Base-by-base conservation (phyloP, 2,113 vertebrate species). In the Puma concolor region DNA sequence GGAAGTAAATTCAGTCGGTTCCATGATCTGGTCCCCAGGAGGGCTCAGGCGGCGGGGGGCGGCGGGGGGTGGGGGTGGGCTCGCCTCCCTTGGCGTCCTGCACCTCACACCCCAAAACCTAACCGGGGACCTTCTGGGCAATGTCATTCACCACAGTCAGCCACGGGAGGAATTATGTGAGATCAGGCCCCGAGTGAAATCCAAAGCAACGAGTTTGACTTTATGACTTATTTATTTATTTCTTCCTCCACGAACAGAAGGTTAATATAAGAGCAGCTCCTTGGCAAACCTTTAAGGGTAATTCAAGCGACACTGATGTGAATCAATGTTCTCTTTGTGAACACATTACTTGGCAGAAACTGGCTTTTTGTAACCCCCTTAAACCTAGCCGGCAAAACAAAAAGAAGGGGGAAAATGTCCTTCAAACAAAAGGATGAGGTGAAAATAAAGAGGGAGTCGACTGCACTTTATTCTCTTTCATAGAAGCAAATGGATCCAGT, bases 401-500 rank as follows among this genome's bases (percentile, higher is more conserved):
- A 98, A 98, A 98, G 98, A 97, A 85, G 76, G 84, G 98, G 77
- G 91, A 98, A 97, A 95, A 99, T 97, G 99, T 99, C 99, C 99
- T 99, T 99, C 99, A 99, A 99, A 99, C 99, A 99, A 99, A 99
- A 99, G 99, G 98, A 99, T 99, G 99, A 99, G 99, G 99, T 99
- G 99, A 99, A 99, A 99, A 99, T 99, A 99, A 98, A 99, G 98
- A 99, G 99, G 98, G 98, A 98, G 95, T 96, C 92, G 99, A 99
- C 99, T 99, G 99, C 99, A 99, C 99, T 99, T 99, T 99, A 99
- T 99, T 99, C 99, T 98, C 99, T 99, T 99, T 99, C 99, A 99
- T 99, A 99, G 99, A 99, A 99, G 99, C 99, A 99, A 99, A 99
- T 99, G 99, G 99, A 99, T 99, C 99, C 99, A 99, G 99, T 99